phyloP scores from a whole-genome alignment of 2,888 invertebrate species.

The Pheosia tremula region DNA sequence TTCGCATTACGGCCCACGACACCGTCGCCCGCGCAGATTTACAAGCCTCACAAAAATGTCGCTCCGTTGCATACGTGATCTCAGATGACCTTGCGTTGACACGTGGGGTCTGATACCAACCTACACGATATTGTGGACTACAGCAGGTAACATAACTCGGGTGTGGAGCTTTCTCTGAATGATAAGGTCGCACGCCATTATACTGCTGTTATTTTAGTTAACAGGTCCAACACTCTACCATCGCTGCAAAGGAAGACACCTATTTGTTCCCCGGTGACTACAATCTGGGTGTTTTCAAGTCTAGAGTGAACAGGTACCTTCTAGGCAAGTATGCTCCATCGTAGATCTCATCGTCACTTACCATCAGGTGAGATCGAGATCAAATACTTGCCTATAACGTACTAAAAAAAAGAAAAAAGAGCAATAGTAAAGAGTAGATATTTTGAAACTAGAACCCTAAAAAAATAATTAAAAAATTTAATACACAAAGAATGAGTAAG shows the following conservation, averaged over 20 bases:
- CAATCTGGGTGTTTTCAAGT: too few species aligned
- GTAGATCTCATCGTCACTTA: too few species aligned
- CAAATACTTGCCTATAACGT: too few species aligned
- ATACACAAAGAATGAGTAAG: too few species aligned
- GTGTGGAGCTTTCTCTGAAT: slow-evolving; percentile 25
- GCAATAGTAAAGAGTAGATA: too few species aligned
- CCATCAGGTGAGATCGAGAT: too few species aligned
- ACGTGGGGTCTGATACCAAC: slow-evolving; percentile 28
- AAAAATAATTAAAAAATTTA: too few species aligned
- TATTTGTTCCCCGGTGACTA: too few species aligned
- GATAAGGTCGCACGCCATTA: background rate
- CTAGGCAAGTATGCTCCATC: too few species aligned
- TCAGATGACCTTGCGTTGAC: slow-evolving; percentile 39
- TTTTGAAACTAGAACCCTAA: too few species aligned
- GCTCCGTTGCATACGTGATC: slow-evolving; percentile 48
- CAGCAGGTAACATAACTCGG: slow-evolving; percentile 7
- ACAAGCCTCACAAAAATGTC: slow-evolving; percentile 40
- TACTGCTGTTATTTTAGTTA: background rate
- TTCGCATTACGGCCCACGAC: slow-evolving; percentile 41
- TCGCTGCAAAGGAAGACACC: background rate
- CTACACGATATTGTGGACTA: slow-evolving; percentile 21
- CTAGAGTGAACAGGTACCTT: too few species aligned
- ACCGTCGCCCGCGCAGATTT: slow-evolving; percentile 36
- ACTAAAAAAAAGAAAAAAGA: too few species aligned
- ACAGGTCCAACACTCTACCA: background rate